These are phyloP conservation scores for Halictus rubicundus DNA, from an alignment of 1,140 invertebrate genomes.

Conservation along the genomic window DNA sequence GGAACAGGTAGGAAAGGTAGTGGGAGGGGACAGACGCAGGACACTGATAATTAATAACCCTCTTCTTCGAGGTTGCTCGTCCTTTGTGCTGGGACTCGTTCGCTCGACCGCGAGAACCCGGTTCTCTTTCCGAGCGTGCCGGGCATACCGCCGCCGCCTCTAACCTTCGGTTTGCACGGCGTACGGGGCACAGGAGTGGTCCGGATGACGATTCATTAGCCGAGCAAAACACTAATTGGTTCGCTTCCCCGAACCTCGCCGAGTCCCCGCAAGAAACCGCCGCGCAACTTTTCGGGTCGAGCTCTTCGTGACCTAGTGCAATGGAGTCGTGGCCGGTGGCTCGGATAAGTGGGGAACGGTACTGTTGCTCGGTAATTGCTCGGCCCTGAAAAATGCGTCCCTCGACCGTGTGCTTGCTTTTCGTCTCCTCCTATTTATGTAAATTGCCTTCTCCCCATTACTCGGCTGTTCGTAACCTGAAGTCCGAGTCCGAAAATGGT, in stretches of 20 bases:
- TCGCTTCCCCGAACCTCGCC: conserved; percentile 62
- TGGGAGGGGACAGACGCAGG: conserved; percentile 48
- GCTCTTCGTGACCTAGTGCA: conserved; percentile 50
- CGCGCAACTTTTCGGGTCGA: conserved; percentile 40
- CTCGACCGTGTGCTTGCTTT: no score
- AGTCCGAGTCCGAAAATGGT: no score
- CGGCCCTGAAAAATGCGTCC: background rate
- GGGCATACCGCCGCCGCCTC: conserved; percentile 42
- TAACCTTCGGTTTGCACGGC: conserved; percentile 46
- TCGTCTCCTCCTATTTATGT: no score
- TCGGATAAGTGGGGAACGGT: background rate
- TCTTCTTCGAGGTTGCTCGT: conserved; percentile 62
- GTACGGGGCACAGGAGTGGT: conserved; percentile 41
- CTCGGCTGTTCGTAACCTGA: no score
- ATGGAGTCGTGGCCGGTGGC: background rate
- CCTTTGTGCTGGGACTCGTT: conserved; percentile 58
- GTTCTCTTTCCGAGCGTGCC: conserved; percentile 41
- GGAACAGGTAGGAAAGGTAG: background rate
- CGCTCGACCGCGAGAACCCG: conserved; percentile 29
- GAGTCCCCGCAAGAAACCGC: conserved; percentile 47
- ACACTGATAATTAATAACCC: conserved; percentile 69
- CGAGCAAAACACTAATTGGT: conserved; percentile 70
- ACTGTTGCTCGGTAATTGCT: conserved; percentile 28
- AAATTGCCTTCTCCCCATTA: no score
- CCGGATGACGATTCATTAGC: conserved; percentile 68